Evolutionary conservation across 1,140 invertebrate species (phyloP).

Genomic region (Phortica variegata): DNA sequence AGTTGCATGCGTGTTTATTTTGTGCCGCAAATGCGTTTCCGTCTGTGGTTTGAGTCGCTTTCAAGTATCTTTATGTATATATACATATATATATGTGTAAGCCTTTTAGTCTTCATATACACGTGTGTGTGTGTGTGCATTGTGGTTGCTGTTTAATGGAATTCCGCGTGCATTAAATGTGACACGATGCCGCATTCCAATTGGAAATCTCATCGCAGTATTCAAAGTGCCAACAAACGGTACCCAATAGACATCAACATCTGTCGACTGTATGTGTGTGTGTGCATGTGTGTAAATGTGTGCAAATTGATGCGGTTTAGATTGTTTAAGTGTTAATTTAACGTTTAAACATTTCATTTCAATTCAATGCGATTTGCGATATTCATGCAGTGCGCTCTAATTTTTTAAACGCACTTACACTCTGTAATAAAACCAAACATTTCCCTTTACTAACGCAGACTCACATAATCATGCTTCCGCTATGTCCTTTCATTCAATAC

Average conservation of each 20-base stretch:
- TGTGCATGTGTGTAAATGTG: no score
- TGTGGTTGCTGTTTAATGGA: slow-evolving; percentile 54
- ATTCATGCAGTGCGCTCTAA: slow-evolving; percentile 2
- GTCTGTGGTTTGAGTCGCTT: slow-evolving; percentile 9
- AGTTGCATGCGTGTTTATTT: slow-evolving; percentile 39
- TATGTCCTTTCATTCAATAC: slow-evolving; percentile 12
- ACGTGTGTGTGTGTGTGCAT: slow-evolving; percentile 35
- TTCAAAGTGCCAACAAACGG: no score
- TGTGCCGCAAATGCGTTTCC: slow-evolving; percentile 51
- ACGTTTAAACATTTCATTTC: slow-evolving; percentile 51
- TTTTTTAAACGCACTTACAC: not conserved
- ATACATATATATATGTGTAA: slow-evolving; percentile 10
- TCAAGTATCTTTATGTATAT: slow-evolving; percentile 8
- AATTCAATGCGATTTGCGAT: slow-evolving; percentile 51
- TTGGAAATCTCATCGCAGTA: slow-evolving; percentile 45
- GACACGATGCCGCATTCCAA: slow-evolving; percentile 40
- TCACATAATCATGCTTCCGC: slow-evolving; percentile 6
- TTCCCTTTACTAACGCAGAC: not conserved
- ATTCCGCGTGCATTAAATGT: slow-evolving; percentile 52
- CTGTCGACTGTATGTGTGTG: no score
- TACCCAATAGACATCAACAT: no score
- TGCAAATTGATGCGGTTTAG: slow-evolving; percentile 50
- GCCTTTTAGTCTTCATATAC: slow-evolving; percentile 4
- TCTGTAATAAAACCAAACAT: not conserved
- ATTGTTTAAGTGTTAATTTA: slow-evolving; percentile 54